phyloP scores from a whole-genome alignment of 2,888 invertebrate genomes.

The Eucriotettix oculatus region DNA sequence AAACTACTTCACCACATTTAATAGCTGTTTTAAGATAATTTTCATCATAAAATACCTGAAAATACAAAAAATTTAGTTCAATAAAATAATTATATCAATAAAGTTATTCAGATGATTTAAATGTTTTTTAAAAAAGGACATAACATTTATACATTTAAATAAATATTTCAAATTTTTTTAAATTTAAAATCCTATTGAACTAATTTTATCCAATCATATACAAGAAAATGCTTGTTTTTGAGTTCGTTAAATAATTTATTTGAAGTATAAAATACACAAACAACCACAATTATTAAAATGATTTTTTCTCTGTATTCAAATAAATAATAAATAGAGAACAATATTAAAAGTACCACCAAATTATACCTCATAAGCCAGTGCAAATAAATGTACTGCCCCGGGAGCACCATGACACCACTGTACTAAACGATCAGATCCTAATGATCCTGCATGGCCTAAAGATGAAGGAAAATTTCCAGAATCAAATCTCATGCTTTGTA shows the following conservation, averaged over 20 bases:
- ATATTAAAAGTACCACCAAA: not conserved
- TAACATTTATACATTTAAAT: no score
- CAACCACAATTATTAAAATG: no score
- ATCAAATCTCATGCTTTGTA: constrained; percentile 35
- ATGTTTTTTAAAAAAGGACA: no score
- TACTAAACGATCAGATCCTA: constrained; percentile 57
- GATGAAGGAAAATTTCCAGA: constrained; percentile 68
- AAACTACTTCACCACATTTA: constrained; percentile 58
- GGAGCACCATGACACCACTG: constrained; percentile 96
- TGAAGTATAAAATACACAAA: no score
- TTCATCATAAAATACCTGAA: constrained; percentile 47
- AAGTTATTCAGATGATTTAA: no score
- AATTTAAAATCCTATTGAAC: no score
- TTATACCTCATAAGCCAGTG: constrained; percentile 47
- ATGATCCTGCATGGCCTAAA: not conserved
- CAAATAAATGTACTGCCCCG: constrained; percentile 58
- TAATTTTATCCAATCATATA: no score
- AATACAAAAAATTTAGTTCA: constrained; percentile 6
- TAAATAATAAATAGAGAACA: not conserved
- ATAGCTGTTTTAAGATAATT: constrained; percentile 51
- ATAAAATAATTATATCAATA: no score
- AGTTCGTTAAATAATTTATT: no score
- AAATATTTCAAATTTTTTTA: no score
- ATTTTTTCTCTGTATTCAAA: not conserved
- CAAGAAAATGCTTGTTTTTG: not conserved